Evolutionary conservation across 2,113 vertebrate species (phyloP), one percentile per base, ranked within the genome.

Genomic region (Zingel zingel): DNA sequence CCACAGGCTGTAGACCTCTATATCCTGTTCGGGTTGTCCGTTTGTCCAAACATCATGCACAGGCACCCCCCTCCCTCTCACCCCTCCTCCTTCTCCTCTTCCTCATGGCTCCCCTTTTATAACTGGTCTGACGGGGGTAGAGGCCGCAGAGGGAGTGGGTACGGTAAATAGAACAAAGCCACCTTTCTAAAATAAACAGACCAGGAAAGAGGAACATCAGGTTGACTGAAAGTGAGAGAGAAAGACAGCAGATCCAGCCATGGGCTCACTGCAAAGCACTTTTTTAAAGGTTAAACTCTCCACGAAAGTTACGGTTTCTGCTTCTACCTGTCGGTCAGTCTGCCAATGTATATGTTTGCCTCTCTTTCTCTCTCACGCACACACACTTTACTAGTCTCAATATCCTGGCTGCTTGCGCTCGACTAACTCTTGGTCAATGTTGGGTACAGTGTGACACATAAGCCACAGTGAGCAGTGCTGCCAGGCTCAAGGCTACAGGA

Each of bases 1-100:
- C 94, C 94, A 94, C 91, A 90, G 93, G 90, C 92, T 91, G 92
- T 76, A 94, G 93, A 95, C 92, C 94, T 95, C 91, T 85, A 94
- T 94, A 95, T 96, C 94, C 94, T 96, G 94, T 93, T 92, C 90
- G 77, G 90, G 90, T 89, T 92, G 92, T 94, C 93, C 89, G 86
- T 94, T 94, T 94, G 93, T 95, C 93, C 93, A 94, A 94, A 94
- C 93, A 95, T 77, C 80, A 84, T 79, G 74, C 75, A 64, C 73
- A 82, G 65, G 30, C 69, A 77, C 69, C 70, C 53, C 65, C 82
- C 68, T 58, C 65, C 67, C 57, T 43, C 54, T 54, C 59, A 54
- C 59, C 57, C 54, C 51, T 23, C 33, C 78, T 3, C 62, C 63
- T 27, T 79, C 67, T 69, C 82, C 81, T 50, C 69, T 45, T 72